Conservation (phyloP, 2,888 invertebrate species). For the Andrena trimmerana region DNA sequence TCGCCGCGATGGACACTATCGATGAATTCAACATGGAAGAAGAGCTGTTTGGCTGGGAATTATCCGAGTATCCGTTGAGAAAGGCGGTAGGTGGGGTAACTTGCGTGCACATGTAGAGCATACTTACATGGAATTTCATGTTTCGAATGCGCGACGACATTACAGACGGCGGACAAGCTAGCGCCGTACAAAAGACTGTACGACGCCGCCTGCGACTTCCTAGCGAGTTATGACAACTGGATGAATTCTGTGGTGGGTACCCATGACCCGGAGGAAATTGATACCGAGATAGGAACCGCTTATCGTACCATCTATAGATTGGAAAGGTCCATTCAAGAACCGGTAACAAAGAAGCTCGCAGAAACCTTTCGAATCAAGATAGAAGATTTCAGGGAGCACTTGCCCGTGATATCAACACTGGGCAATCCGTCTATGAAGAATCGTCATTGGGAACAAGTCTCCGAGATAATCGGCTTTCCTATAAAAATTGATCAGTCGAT, state of each 20-base stretch:
- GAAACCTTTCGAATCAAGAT: slow-evolving; percentile 89
- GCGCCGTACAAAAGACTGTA: slow-evolving; percentile 95
- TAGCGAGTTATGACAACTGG: slow-evolving; percentile 94
- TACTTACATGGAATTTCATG: not conserved
- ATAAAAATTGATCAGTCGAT: slow-evolving; percentile 93
- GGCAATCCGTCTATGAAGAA: slow-evolving; percentile 97
- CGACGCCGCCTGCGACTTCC: slow-evolving; percentile 95
- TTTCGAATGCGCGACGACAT: not conserved
- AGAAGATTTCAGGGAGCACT: slow-evolving; percentile 94
- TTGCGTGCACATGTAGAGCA: not conserved
- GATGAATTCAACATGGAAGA: slow-evolving; percentile 97
- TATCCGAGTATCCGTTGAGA: slow-evolving; percentile 94
- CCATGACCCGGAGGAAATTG: slow-evolving; percentile 95
- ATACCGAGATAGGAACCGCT: slow-evolving; percentile 90
- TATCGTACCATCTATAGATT: slow-evolving; percentile 94
- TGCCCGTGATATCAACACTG: slow-evolving; percentile 96
- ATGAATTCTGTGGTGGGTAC: slow-evolving; percentile 92
- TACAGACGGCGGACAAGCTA: slow-evolving; percentile 90
- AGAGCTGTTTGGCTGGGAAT: slow-evolving; percentile 93
- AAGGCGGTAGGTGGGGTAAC: slow-evolving; percentile 86
- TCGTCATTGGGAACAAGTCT: slow-evolving; percentile 97
- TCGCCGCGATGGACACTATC: slow-evolving; percentile 91
- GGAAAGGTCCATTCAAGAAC: slow-evolving; percentile 93
- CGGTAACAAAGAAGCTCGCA: slow-evolving; percentile 91
- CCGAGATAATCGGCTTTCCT: slow-evolving; percentile 97